Conservation (phyloP, 2,113 vertebrate species). For the Alligator sinensis region DNA sequence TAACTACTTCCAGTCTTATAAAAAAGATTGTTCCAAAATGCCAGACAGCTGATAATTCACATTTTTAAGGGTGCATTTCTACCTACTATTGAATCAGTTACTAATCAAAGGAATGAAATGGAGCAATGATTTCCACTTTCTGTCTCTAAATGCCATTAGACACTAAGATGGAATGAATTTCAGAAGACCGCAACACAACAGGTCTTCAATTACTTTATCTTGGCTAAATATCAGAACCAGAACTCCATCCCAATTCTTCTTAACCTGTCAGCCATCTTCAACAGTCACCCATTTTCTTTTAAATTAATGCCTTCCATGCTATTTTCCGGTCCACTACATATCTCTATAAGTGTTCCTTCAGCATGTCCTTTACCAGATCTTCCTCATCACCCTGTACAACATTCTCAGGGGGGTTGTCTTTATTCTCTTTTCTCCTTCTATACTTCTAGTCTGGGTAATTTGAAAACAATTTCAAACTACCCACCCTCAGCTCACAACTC, state of each 20-base stretch:
- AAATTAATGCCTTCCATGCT: too few relatives aligned
- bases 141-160: conserved; percentile 26
- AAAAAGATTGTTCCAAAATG: conserved; percentile 35
- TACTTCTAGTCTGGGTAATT: too few relatives aligned
- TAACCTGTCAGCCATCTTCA: not conserved
- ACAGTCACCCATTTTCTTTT: not conserved
- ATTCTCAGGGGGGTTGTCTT: too few relatives aligned
- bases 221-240: not conserved
- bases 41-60: conserved; percentile 16
- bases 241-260: not conserved
- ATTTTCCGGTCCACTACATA: too few relatives aligned
- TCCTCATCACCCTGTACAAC: too few relatives aligned
- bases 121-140: conserved; percentile 46
- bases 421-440: too few relatives aligned
- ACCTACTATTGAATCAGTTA: conserved; percentile 27
- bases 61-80: conserved; percentile 25
- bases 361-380: too few relatives aligned
- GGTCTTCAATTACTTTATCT: not conserved
- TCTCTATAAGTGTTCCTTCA: too few relatives aligned
- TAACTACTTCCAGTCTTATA: conserved; percentile 38
- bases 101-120: conserved; percentile 7
- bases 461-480: too few relatives aligned
- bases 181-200: conserved; percentile 29
- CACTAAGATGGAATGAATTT: conserved; percentile 25
- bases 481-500: too few relatives aligned